phyloP scores from a whole-genome alignment of 2,113 vertebrate genomes.

The Amia ocellicauda region DNA sequence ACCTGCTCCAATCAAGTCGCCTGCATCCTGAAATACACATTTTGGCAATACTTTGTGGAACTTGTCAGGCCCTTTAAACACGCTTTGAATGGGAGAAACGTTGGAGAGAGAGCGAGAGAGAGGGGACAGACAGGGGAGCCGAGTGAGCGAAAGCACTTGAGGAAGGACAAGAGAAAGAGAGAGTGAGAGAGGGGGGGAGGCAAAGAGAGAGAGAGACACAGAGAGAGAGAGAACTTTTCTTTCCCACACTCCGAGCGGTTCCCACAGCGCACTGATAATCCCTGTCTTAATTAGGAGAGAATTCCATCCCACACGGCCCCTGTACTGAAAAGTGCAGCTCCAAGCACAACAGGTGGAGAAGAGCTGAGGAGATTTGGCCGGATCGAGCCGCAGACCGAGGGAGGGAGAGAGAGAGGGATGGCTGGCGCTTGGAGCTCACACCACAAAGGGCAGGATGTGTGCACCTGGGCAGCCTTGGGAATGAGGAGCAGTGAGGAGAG shows the following conservation, averaged over 20 bases:
- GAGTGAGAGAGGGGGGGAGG: not conserved
- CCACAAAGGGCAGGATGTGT: not conserved
- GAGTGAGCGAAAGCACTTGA: slow-evolving; percentile 34
- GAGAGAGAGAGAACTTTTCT: slow-evolving; percentile 43
- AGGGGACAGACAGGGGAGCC: slow-evolving; percentile 3
- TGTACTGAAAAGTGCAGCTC: slow-evolving; percentile 38
- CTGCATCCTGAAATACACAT: slow-evolving; percentile 37
- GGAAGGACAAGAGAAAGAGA: not conserved
- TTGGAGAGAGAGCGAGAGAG: slow-evolving; percentile 41
- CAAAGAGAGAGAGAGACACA: slow-evolving; percentile 25
- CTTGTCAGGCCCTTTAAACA: slow-evolving; percentile 51
- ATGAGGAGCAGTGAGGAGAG: too few species aligned
- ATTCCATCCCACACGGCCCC: slow-evolving; percentile 68
- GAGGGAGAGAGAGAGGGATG: not conserved
- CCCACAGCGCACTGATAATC: slow-evolving; percentile 71
- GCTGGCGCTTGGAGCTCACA: too few species aligned
- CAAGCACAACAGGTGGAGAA: slow-evolving; percentile 35
- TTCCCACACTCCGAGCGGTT: slow-evolving; percentile 70
- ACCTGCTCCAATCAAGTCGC: slow-evolving; percentile 39
- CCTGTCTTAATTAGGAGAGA: slow-evolving; percentile 74
- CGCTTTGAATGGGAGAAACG: slow-evolving; percentile 47
- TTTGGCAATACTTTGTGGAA: slow-evolving; percentile 51
- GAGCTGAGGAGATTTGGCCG: slow-evolving; percentile 25
- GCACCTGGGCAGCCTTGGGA: not conserved
- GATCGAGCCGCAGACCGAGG: not conserved